phyloP scores from a whole-genome alignment of 2,888 invertebrate genomes.

The Drosophila hamatofila region DNA sequence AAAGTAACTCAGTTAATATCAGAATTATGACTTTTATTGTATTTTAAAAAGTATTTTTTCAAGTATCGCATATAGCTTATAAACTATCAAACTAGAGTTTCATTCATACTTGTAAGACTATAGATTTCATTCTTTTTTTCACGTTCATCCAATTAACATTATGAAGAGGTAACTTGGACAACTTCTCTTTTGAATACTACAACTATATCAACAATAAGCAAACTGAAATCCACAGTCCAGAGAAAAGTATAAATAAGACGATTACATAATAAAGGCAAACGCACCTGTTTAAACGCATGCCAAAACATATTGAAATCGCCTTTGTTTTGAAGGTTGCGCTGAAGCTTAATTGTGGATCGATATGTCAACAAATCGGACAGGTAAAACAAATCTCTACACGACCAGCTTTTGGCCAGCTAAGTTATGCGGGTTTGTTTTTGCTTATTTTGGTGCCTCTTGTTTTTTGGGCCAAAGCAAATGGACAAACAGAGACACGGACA shows the following conservation, averaged over 20 bases:
- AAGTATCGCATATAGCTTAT: no score
- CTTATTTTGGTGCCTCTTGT: conserved; percentile 14
- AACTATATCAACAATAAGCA: neutral
- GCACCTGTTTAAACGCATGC: conserved; percentile 51
- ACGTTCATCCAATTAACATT: no score
- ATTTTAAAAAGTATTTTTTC: no score
- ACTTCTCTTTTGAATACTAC: neutral
- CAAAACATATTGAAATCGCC: conserved; percentile 49
- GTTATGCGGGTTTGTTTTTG: conserved; percentile 1
- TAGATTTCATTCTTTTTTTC: no score
- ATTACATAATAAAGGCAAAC: conserved; percentile 31
- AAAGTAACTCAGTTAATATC: no score
- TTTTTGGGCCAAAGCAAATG: conserved; percentile 63
- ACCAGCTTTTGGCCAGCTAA: conserved; percentile 39
- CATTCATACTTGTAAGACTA: no score
- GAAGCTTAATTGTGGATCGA: conserved; percentile 67
- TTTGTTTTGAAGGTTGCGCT: conserved; percentile 50
- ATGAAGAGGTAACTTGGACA: neutral
- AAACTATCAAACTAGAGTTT: no score
- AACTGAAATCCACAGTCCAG: neutral
- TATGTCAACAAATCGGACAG: conserved; percentile 53
- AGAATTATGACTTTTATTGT: no score
- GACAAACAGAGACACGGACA: conserved; percentile 69
- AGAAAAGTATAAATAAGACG: neutral
- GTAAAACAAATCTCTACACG: conserved; percentile 50